phyloP scores from a whole-genome alignment of 2,888 invertebrate species.

The Hirtodrosophila confusa region DNA sequence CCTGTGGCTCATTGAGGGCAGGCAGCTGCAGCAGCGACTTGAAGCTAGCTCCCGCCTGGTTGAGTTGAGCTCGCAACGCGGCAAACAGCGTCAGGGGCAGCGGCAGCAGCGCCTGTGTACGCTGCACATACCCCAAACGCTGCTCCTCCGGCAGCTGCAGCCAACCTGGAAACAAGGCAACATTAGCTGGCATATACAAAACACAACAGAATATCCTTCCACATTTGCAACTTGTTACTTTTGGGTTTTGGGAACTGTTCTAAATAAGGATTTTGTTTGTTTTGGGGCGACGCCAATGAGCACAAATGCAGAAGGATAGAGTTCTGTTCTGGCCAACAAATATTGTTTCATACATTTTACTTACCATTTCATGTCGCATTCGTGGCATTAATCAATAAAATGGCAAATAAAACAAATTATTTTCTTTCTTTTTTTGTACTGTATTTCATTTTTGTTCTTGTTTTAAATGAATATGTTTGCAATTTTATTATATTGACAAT shows the following conservation, averaged over 20 bases:
- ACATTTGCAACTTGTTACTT: constrained; percentile 68
- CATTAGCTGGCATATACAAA: constrained; percentile 46
- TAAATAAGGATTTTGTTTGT: constrained; percentile 8
- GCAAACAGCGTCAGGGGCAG: constrained; percentile 74
- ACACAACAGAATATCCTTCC: constrained; percentile 71
- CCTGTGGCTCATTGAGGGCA: constrained; percentile 18
- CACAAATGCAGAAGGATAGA: constrained; percentile 88
- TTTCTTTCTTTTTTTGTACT: constrained; percentile 24
- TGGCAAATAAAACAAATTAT: constrained; percentile 71
- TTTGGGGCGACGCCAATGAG: constrained; percentile 57
- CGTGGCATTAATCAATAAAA: constrained; percentile 49
- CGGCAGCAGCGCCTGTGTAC: constrained; percentile 72
- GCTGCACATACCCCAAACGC: constrained; percentile 81
- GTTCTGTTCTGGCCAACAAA: constrained; percentile 73
- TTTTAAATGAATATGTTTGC: constrained; percentile 45
- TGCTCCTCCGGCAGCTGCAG: constrained; percentile 79
- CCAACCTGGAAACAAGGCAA: constrained; percentile 72
- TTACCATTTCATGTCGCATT: constrained; percentile 65
- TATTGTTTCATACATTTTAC: constrained; percentile 45
- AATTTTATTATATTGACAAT: constrained; percentile 14
- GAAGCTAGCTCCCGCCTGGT: constrained; percentile 55
- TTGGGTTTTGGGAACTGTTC: constrained; percentile 5
- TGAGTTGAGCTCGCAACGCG: constrained; percentile 59
- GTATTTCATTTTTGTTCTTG: constrained; percentile 25
- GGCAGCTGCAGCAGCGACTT: constrained; percentile 52